Percentiles rank a stretch among this genome's conserved stretches.
These are phyloP conservation scores for Chitala chitala DNA, from an alignment of 2,113 vertebrate species.

Conservation along the genomic window DNA sequence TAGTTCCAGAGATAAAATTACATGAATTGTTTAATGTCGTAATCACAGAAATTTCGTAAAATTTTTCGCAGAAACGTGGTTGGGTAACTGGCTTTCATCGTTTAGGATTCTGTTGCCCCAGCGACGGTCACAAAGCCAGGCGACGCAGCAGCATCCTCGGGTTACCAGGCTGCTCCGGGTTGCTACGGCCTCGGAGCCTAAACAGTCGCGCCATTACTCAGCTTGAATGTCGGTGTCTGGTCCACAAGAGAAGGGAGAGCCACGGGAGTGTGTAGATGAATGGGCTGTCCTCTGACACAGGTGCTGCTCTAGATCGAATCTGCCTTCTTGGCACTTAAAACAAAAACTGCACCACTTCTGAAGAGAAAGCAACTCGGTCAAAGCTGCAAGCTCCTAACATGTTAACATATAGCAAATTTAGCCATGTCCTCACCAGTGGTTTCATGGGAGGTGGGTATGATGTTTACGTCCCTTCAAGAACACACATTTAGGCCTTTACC, in stretches of 20 bases:
- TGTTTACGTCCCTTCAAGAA: too few relatives aligned
- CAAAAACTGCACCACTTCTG: not conserved
- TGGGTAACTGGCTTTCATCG: too few relatives aligned
- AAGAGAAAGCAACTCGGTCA: not conserved
- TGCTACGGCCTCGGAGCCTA: not conserved
- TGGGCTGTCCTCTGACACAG: conserved; percentile 35
- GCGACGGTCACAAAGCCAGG: not conserved
- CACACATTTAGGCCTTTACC: too few relatives aligned
- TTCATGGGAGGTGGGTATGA: too few relatives aligned
- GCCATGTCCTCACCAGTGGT: too few relatives aligned
- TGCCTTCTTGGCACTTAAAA: not conserved
- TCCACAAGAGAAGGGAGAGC: too few relatives aligned
- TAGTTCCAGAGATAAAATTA: too few relatives aligned
- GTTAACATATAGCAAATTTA: not conserved
- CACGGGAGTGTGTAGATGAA: conserved; percentile 36
- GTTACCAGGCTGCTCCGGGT: not conserved
- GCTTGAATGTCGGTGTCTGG: not conserved
- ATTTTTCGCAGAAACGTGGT: too few relatives aligned
- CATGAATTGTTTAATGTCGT: too few relatives aligned
- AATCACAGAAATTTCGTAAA: too few relatives aligned
- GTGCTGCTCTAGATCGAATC: conserved; percentile 36
- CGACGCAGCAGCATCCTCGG: not conserved
- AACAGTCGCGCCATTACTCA: conserved; percentile 6
- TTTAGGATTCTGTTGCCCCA: not conserved
- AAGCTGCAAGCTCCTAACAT: too few relatives aligned